Evolutionary conservation across 64 coral and sea anemone species (phyloP).

Genomic region (Montipora efflorescens): DNA sequence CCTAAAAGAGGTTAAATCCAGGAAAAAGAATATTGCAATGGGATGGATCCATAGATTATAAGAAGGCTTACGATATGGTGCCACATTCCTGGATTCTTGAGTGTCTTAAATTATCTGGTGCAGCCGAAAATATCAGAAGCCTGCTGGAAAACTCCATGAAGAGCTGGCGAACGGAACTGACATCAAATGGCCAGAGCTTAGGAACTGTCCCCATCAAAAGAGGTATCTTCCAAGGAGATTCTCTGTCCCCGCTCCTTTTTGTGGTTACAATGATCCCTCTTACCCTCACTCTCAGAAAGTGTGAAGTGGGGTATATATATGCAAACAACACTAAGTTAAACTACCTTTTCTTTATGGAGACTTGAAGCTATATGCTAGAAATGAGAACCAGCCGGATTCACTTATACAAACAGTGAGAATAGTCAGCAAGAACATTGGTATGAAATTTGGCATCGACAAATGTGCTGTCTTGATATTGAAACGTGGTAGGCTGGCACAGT

Average conservation of each 20-base stretch:
- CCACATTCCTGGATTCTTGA: conserved; percentile 73
- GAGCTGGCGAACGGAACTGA: conserved; percentile 49
- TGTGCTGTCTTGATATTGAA: conserved; percentile 49
- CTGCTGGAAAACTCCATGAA: conserved; percentile 51
- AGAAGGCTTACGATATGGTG: conserved; percentile 65
- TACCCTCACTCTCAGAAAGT: neutral
- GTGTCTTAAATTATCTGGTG: conserved; percentile 48
- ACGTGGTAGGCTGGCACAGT: neutral
- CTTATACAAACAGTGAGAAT: conserved; percentile 1
- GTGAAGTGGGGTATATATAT: no score
- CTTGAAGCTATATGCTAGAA: conserved; percentile 27
- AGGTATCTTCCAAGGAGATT: conserved; percentile 44
- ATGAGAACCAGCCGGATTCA: no score
- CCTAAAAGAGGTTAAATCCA: conserved; percentile 48
- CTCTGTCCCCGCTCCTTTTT: conserved; percentile 48
- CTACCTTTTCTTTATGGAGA: conserved; percentile 50
- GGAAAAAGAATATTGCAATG: conserved; percentile 64
- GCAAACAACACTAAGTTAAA: conserved; percentile 21
- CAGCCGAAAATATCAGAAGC: conserved; percentile 49
- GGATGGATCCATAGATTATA: conserved; percentile 72
- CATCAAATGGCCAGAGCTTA: conserved; percentile 48
- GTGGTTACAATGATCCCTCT: conserved; percentile 49
- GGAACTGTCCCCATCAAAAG: conserved; percentile 40
- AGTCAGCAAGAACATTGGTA: conserved; percentile 26
- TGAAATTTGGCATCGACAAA: conserved; percentile 47